These are phyloP conservation scores for Cyprinodon tularosa DNA, from an alignment of 2,113 vertebrate species.

Conservation along the genomic window DNA sequence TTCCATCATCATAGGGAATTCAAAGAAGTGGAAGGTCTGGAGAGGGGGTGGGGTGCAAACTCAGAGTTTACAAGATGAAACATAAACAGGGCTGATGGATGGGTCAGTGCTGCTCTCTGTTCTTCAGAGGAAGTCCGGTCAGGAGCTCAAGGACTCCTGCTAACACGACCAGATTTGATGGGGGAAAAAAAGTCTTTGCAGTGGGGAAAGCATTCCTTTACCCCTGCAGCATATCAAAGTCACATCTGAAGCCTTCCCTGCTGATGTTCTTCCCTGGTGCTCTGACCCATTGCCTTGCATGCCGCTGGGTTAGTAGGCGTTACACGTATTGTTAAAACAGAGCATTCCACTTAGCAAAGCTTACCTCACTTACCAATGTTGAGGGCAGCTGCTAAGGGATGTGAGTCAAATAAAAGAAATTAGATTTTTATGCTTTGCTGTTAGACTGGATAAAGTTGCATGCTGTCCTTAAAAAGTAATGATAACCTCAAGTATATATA, in stretches of 20 bases:
- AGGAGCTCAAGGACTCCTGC: conserved; percentile 56
- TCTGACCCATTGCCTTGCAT: conserved; percentile 46
- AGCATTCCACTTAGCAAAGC: conserved; percentile 40
- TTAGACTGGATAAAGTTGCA: background rate
- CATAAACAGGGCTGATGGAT: conserved; percentile 70
- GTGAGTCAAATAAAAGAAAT: conserved; percentile 30
- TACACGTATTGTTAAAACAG: conserved; percentile 49
- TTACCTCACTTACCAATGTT: conserved; percentile 24
- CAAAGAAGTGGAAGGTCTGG: conserved; percentile 53
- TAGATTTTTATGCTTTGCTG: conserved; percentile 29
- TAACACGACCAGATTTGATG: conserved; percentile 45
- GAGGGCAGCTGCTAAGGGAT: conserved; percentile 30
- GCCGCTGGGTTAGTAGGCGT: conserved; percentile 46
- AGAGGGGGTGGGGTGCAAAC: conserved; percentile 10
- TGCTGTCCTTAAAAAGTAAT: too few relatives aligned
- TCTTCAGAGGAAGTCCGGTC: conserved; percentile 63
- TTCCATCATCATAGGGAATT: conserved; percentile 59
- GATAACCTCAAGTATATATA: too few relatives aligned
- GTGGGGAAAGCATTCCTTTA: conserved; percentile 50
- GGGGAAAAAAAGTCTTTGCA: conserved; percentile 61
- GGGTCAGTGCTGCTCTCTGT: conserved; percentile 60
- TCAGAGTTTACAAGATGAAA: conserved; percentile 60
- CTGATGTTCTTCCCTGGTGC: conserved; percentile 28
- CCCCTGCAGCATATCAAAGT: conserved; percentile 62
- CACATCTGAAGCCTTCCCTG: conserved; percentile 46